Evolutionary conservation across 2,797 vertebrate genomes (phyloP).

Genomic region (Sarcoramphus papa): DNA sequence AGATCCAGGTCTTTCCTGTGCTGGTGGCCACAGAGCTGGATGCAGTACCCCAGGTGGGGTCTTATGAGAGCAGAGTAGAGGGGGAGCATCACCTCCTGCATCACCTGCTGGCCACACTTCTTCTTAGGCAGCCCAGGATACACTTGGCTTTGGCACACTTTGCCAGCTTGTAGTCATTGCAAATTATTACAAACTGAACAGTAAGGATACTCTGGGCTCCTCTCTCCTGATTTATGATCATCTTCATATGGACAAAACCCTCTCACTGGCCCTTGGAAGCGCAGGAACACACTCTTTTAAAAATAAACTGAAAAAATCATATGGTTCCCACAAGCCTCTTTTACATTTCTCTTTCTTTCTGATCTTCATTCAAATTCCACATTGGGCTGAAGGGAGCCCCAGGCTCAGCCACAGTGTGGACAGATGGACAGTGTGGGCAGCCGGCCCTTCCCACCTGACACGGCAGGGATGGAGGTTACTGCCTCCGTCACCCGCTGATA

Average conservation of each 20-base stretch:
- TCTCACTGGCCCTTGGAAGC: neutral
- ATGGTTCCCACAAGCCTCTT: neutral
- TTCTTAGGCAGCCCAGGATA: neutral
- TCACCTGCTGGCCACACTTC: neutral
- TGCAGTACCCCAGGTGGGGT: neutral
- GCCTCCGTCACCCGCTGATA: neutral
- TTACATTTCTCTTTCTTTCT: neutral
- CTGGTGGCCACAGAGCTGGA: neutral
- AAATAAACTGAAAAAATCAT: neutral
- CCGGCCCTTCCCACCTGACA: neutral
- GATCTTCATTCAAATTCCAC: neutral
- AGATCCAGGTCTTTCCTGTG: neutral
- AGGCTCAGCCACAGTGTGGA: neutral
- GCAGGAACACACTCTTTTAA: neutral
- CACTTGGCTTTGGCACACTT: neutral
- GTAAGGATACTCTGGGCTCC: neutral
- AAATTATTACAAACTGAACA: neutral
- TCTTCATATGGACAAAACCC: neutral
- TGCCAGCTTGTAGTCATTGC: neutral
- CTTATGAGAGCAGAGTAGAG: neutral
- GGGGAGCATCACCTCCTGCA: neutral
- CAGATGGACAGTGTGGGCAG: constrained; percentile 31
- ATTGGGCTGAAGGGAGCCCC: neutral
- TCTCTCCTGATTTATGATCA: neutral
- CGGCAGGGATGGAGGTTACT: neutral